Evolutionary conservation across 2,888 invertebrate species (phyloP).

Genomic region (Meghimatium bilineatum): DNA sequence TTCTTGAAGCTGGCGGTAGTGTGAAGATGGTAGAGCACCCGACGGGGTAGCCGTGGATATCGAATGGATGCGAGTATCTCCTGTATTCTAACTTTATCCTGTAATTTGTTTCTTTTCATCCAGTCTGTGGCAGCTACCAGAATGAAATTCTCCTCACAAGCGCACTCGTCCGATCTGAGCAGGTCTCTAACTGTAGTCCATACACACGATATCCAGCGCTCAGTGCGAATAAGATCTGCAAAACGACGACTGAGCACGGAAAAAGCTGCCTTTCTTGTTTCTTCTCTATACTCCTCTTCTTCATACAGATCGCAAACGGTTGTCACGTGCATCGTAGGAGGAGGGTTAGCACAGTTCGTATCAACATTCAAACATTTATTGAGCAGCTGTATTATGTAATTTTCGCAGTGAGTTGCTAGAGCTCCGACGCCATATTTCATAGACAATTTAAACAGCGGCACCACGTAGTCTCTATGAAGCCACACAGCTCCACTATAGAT

Average conservation of each 20-base stretch:
- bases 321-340: constrained; percentile 44
- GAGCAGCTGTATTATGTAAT: constrained; percentile 69
- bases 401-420: constrained; percentile 71
- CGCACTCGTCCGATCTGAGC: constrained; percentile 64
- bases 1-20: constrained; percentile 72
- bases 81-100: constrained; percentile 69
- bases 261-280: constrained; percentile 63
- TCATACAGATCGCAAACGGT: constrained; percentile 54
- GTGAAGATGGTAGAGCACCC: constrained; percentile 70
- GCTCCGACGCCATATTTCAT: constrained; percentile 72
- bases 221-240: constrained; percentile 61
- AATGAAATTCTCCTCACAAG: constrained; percentile 69
- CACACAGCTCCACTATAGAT: constrained; percentile 74
- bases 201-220: constrained; percentile 63
- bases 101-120: constrained; percentile 72
- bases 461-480: constrained; percentile 72
- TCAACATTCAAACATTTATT: constrained; percentile 55
- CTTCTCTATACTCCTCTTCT: constrained; percentile 57
- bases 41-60: constrained; percentile 67
- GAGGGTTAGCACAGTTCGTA: constrained; percentile 37
- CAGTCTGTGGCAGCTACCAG: constrained; percentile 71
- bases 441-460: constrained; percentile 72
- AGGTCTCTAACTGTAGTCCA: constrained; percentile 68
- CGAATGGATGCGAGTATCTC: constrained; percentile 70
- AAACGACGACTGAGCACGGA: constrained; percentile 67